Percentiles rank a stretch among this genome's conserved stretches.
phyloP scores from a whole-genome alignment of 2,113 vertebrate species.

The Rhodinocichla rosea region DNA sequence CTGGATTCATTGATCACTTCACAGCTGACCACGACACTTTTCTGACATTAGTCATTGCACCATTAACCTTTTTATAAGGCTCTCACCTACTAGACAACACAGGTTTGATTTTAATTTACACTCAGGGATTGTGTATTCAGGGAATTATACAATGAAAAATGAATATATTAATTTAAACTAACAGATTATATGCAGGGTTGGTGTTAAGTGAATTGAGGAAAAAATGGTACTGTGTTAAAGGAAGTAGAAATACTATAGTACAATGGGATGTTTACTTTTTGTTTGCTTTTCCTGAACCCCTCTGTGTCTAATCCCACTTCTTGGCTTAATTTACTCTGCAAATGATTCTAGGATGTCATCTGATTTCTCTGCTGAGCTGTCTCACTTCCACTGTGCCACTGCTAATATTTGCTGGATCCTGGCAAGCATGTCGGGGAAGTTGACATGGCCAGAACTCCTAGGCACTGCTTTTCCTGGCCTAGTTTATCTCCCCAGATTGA shows the following conservation, averaged over 20 bases:
- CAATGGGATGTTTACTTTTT: background rate
- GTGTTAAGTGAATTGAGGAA: background rate
- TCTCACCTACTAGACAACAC: background rate
- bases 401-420: background rate
- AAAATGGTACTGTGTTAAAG: background rate
- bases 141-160: background rate
- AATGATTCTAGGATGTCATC: background rate
- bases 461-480: background rate
- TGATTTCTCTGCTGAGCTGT: background rate
- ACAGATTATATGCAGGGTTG: background rate
- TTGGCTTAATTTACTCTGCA: background rate
- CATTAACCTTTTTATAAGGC: conserved; percentile 13
- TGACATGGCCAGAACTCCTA: background rate
- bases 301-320: background rate
- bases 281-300: background rate
- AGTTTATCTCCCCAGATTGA: too few species aligned
- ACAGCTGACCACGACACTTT: background rate
- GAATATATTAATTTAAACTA: background rate
- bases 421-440: background rate
- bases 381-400: background rate
- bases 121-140: background rate
- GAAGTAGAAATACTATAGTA: background rate
- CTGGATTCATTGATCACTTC: conserved; percentile 19
- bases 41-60: background rate
- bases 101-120: conserved; percentile 1